Evolutionary conservation across 2,113 vertebrate species (phyloP).

Genomic region (Myrmophylax atrothorax): DNA sequence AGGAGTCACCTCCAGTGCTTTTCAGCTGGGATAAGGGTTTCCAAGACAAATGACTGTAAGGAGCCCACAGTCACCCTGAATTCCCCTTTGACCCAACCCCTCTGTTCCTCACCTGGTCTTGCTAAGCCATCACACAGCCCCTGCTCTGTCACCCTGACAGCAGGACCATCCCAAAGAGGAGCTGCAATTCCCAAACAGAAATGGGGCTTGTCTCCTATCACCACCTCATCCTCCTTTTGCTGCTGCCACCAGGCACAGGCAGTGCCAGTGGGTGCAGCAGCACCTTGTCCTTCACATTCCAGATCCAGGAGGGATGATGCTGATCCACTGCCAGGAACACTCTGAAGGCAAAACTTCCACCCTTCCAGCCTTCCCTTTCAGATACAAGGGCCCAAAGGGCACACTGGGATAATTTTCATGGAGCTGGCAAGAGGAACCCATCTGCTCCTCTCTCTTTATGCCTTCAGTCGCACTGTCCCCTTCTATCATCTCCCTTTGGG

Average conservation of each 20-base stretch:
- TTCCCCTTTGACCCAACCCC: background rate
- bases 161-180: background rate
- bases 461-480: conserved; percentile 33
- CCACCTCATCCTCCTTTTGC: background rate
- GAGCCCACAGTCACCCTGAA: background rate
- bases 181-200: background rate
- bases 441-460: conserved; percentile 25
- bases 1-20: background rate
- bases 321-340: background rate
- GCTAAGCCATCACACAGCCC: background rate
- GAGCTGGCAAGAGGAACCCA: conserved; percentile 7
- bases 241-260: accelerated
- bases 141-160: background rate
- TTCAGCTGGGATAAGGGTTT: background rate
- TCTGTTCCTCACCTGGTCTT: background rate
- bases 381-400: background rate
- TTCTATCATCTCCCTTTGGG: background rate
- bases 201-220: background rate
- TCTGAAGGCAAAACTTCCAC: background rate
- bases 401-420: background rate
- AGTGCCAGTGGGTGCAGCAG: background rate
- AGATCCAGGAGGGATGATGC: accelerated
- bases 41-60: background rate
- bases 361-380: background rate
- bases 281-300: background rate